Percentiles rank a stretch among this genome's conserved stretches.
These are phyloP conservation scores for Anthonomus grandis DNA, from an alignment of 1,140 invertebrate genomes.

Conservation along the genomic window DNA sequence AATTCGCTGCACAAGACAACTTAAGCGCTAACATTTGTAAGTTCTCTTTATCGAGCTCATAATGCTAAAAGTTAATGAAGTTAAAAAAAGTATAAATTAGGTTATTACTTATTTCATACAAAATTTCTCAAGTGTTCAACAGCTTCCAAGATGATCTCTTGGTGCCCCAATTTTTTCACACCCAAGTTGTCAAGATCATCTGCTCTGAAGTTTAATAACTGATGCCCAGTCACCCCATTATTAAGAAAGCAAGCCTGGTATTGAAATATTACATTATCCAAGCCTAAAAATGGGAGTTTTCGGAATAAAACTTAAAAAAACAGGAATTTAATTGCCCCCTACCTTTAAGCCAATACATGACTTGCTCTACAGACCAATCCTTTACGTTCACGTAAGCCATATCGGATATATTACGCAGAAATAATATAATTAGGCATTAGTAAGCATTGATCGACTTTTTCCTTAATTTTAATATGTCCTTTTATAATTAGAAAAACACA, in stretches of 20 bases:
- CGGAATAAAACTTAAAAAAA: background rate
- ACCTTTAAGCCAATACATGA: conserved; percentile 91
- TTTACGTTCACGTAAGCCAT: conserved; percentile 88
- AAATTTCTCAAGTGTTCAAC: conserved; percentile 85
- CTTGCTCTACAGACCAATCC: conserved; percentile 91
- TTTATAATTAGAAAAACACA: too few species aligned
- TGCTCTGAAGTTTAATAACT: conserved; percentile 75
- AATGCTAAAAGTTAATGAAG: conserved; percentile 65
- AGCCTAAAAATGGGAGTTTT: conserved; percentile 55
- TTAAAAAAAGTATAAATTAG: background rate
- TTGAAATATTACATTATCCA: conserved; percentile 75
- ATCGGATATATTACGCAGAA: too few species aligned
- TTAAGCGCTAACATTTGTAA: conserved; percentile 82
- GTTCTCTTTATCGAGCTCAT: conserved; percentile 87
- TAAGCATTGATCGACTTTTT: too few species aligned
- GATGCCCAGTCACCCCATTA: conserved; percentile 76
- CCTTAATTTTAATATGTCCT: too few species aligned
- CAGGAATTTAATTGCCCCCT: conserved; percentile 24
- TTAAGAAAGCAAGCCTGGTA: conserved; percentile 80
- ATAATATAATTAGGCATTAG: too few species aligned
- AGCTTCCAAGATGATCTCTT: conserved; percentile 88
- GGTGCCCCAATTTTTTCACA: conserved; percentile 82
- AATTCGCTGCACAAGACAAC: conserved; percentile 77
- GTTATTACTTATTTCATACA: too few species aligned
- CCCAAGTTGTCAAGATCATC: conserved; percentile 85